phyloP scores from a whole-genome alignment of 2,888 invertebrate genomes.

The Parnassius glacialis region DNA sequence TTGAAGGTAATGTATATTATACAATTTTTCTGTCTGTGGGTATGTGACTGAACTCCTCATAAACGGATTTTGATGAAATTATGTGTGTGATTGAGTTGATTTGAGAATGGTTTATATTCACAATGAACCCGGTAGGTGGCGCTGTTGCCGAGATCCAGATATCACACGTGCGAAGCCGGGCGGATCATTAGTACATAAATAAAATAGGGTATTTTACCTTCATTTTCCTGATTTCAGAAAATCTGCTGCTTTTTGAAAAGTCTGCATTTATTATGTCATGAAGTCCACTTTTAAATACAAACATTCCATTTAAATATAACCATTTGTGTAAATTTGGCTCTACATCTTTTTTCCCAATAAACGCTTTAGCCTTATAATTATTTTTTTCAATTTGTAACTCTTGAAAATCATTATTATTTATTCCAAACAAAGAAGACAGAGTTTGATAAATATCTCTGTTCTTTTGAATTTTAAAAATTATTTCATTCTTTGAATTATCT shows the following conservation, averaged over 20 bases:
- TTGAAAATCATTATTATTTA: constrained; percentile 56
- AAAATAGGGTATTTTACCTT: constrained; percentile 2
- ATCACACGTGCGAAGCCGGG: too few relatives aligned
- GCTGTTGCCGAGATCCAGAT: too few relatives aligned
- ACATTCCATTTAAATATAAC: constrained; percentile 84
- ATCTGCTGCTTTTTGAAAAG: constrained; percentile 38
- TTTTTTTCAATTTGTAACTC: constrained; percentile 66
- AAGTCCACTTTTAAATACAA: constrained; percentile 71
- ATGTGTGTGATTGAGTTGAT: too few relatives aligned
- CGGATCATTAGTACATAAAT: constrained; percentile 12
- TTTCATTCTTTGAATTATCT: constrained; percentile 82
- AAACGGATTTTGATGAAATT: too few relatives aligned
- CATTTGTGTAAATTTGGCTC: constrained; percentile 68
- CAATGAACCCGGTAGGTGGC: too few relatives aligned
- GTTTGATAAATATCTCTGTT: constrained; percentile 76
- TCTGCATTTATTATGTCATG: constrained; percentile 48
- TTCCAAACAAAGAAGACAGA: constrained; percentile 56
- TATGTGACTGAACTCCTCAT: too few relatives aligned
- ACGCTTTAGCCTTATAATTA: constrained; percentile 77
- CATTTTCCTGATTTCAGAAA: constrained; percentile 1
- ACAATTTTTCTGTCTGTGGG: too few relatives aligned
- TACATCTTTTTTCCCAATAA: constrained; percentile 67
- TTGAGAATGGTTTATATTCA: too few relatives aligned
- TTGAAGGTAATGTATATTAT: too few relatives aligned
- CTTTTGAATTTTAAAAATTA: constrained; percentile 82